Base-by-base conservation (phyloP, 1,140 invertebrate species). In the Liolophura sinensis region DNA sequence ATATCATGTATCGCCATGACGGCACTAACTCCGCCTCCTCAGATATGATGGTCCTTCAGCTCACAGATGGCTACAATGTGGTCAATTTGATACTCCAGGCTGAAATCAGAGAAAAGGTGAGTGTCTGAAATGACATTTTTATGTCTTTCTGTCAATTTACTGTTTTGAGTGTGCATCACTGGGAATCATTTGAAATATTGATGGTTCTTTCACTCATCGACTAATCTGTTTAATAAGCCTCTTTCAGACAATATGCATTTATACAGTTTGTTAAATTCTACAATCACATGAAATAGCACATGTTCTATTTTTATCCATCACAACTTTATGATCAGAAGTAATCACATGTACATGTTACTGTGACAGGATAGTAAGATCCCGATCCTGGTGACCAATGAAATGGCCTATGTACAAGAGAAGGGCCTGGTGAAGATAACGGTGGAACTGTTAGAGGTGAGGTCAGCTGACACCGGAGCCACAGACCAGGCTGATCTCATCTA, bases 351-450 rank as follows among this genome's bases (percentile, higher is more conserved):
- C 24, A 24, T 20, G 3, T n/a, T 62, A 15, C 50, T 61, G 46
- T 71, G 65, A 52, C 67, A 80, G 76, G 71, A 74, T 24, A 73
- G 71, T 60, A 61, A 65, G 12, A 56, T 66, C 11, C 78, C 78
- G 40, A 56, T 77, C 27, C 55, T 80, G 27, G 59, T 77, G 18
- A 63, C 70, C 31, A 80, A 80, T 64, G 67, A 62, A 15, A 66
- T 71, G 18, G 73, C 65, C 27, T 69, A 71, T 55, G 72, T 80
- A 16, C 47, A 58, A 25, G 55, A 48, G 3, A 68, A 69, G 18
- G 62, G 73, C 5, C 68, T 71, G 65, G 46, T 78, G 18, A 62
- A 72, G 58, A 67, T 80, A 18, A 68, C 75, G 14, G 55, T 62
- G 4, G 73, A 75, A 22, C 52, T 78, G 18, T 65, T 78, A 31